These are phyloP conservation scores for Coelopa frigida DNA, from an alignment of 1,140 invertebrate genomes.

Conservation along the genomic window DNA sequence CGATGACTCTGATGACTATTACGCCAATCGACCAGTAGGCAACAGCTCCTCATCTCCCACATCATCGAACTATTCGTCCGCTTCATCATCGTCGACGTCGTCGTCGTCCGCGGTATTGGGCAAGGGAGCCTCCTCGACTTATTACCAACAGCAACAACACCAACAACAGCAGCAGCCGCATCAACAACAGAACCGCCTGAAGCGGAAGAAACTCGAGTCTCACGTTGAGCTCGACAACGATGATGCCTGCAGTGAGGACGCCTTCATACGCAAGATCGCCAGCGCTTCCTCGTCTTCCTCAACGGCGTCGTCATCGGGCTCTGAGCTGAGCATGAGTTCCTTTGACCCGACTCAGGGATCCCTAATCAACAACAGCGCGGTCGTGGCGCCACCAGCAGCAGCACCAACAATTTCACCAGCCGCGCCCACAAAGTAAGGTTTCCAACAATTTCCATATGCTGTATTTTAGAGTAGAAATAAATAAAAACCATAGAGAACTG, in stretches of 20 bases:
- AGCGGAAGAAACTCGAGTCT: slow-evolving; percentile 55
- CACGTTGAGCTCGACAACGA: slow-evolving; percentile 57
- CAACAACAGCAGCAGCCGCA: background rate
- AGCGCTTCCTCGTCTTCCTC: too few species aligned
- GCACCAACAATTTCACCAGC: background rate
- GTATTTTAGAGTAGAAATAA: too few species aligned
- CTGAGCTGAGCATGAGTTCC: too few species aligned
- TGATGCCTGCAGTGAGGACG: slow-evolving; percentile 52
- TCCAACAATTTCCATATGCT: background rate
- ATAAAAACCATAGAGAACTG: too few species aligned
- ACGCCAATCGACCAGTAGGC: background rate
- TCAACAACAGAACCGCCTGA: slow-evolving; percentile 30
- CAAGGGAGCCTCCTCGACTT: background rate
- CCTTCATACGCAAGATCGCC: slow-evolving; percentile 40
- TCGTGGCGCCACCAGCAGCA: background rate
- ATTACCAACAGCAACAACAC: background rate
- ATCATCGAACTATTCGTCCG: too few species aligned
- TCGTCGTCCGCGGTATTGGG: background rate
- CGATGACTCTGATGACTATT: slow-evolving; percentile 15
- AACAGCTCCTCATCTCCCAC: background rate
- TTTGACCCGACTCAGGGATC: too few species aligned
- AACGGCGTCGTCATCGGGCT: slow-evolving; percentile 2
- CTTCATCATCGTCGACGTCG: slow-evolving; percentile 1
- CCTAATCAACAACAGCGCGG: too few species aligned
- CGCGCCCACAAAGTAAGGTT: slow-evolving; percentile 13